Conservation (phyloP, 2,113 vertebrate species). For the Dipodomys stephensi region DNA sequence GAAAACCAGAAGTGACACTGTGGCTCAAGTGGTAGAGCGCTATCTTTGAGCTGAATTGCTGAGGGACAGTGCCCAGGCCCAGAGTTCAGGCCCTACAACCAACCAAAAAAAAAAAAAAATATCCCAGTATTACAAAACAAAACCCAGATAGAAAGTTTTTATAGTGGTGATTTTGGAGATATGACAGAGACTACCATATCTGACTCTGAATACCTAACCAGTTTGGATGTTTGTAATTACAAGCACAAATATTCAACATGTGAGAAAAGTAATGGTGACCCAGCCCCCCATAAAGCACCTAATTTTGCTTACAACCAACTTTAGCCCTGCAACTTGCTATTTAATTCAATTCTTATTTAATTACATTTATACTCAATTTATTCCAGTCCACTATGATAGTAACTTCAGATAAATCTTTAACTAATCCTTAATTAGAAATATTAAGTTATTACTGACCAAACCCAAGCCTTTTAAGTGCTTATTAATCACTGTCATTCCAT, state of each 20-base stretch:
- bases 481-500: background rate
- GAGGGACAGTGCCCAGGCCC: no score
- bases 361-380: slow-evolving; percentile 14
- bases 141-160: background rate
- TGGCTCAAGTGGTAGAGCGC: no score
- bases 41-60: no score
- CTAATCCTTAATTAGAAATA: background rate
- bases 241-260: background rate
- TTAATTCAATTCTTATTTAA: slow-evolving; percentile 14
- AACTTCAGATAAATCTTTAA: slow-evolving; percentile 17
- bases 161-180: background rate
- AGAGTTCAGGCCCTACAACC: no score
- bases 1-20: no score
- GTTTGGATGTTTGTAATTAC: background rate
- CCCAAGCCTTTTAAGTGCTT: background rate
- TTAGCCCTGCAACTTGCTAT: background rate
- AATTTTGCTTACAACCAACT: background rate
- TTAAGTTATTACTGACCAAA: slow-evolving; percentile 3
- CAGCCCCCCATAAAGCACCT: background rate
- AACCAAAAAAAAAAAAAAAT: no score
- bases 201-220: background rate
- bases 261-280: background rate
- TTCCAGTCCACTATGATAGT: background rate
- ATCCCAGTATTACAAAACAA: no score
- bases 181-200: background rate